Evolutionary conservation across 2,797 vertebrate genomes (phyloP).

Genomic region (Chelonia mydas): DNA sequence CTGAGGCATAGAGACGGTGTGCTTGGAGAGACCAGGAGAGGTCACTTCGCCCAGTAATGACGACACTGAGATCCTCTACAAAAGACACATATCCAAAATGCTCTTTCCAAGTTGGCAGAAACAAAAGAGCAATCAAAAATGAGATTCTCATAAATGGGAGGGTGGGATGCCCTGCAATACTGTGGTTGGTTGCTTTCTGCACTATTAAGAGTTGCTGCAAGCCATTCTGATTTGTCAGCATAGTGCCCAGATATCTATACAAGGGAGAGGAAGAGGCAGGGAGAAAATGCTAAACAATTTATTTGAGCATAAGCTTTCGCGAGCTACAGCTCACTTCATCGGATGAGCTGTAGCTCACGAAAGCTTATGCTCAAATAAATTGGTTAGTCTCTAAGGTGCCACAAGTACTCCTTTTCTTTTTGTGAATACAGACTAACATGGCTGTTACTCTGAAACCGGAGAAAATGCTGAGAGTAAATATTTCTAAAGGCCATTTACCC

Average conservation of each 20-base stretch:
- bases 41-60: not conserved
- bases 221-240: not conserved
- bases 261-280: not conserved
- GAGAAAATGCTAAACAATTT: too few species aligned
- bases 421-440: too few species aligned
- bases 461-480: not conserved
- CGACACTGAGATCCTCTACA: not conserved
- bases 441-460: too few species aligned
- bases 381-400: too few species aligned
- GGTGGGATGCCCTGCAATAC: not conserved
- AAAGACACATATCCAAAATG: not conserved
- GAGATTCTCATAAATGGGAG: not conserved
- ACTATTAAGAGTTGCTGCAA: not conserved
- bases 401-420: too few species aligned
- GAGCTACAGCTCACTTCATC: too few species aligned
- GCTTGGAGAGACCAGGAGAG: not conserved
- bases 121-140: not conserved
- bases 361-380: too few species aligned
- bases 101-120: not conserved
- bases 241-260: not conserved
- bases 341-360: too few species aligned
- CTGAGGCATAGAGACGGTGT: not conserved
- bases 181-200: not conserved
- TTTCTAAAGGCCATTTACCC: not conserved
- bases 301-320: too few species aligned